Evolutionary conservation across 2,113 vertebrate genomes (phyloP).

Genomic region (Mormyrus iriodes): DNA sequence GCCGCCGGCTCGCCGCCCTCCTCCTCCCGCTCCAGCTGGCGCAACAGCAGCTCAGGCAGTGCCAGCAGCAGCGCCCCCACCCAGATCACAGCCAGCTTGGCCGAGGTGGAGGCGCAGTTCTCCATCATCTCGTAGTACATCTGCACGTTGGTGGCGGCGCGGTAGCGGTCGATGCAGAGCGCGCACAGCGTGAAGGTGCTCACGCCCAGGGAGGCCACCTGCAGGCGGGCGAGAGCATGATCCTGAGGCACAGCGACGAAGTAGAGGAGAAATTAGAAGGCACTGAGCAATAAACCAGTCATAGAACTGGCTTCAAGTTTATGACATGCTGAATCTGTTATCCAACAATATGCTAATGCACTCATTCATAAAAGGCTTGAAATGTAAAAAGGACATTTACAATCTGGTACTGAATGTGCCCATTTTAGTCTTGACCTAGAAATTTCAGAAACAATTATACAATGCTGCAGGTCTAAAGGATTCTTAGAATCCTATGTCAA

Average conservation of each 20-base stretch:
- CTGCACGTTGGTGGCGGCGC: conserved; percentile 92
- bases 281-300: background rate
- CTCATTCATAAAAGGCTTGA: background rate
- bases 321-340: background rate
- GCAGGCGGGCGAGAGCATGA: conserved; percentile 23
- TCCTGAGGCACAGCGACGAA: background rate
- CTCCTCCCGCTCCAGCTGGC: conserved; percentile 80
- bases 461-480: background rate
- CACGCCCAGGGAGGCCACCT: conserved; percentile 93
- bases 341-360: background rate
- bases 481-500: background rate
- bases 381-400: background rate
- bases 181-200: conserved; percentile 94
- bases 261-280: background rate
- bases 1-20: conserved; percentile 31
- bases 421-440: background rate
- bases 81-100: conserved; percentile 95
- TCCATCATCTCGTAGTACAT: conserved; percentile 99
- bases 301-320: background rate
- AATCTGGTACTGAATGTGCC: background rate
- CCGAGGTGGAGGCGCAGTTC: conserved; percentile 87
- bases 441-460: background rate
- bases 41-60: conserved; percentile 85
- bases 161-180: conserved; percentile 93
- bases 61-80: conserved; percentile 86